Conservation (phyloP, 2,797 vertebrate species). For the Peromyscus attwateri region DNA sequence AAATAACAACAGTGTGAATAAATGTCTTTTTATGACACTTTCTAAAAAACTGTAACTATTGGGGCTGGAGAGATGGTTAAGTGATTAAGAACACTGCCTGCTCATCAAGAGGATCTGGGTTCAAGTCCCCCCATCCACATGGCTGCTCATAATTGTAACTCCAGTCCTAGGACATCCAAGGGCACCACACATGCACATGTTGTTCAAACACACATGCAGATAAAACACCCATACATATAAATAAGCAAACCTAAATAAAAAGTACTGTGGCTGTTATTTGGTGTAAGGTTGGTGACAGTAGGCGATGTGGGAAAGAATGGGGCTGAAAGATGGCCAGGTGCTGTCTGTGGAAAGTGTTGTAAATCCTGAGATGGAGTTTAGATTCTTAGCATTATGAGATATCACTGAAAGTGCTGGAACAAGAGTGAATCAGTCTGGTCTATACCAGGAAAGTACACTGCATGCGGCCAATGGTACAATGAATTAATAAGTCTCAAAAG, state of each 20-base stretch:
- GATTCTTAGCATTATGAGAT: not conserved
- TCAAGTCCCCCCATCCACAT: not conserved
- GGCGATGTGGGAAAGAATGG: not conserved
- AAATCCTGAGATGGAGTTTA: not conserved
- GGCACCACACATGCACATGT: not conserved
- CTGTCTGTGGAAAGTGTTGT: not conserved
- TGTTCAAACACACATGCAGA: not conserved
- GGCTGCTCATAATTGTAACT: not conserved
- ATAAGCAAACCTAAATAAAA: not conserved
- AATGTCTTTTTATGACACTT: not conserved
- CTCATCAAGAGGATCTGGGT: not conserved
- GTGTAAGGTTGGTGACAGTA: not conserved
- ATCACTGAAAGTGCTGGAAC: not conserved
- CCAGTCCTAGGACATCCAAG: not conserved
- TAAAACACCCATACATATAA: not conserved
- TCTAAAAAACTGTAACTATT: not conserved
- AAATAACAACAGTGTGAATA: not conserved
- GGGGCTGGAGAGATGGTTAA: not conserved
- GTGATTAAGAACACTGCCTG: not conserved
- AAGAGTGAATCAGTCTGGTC: not conserved
- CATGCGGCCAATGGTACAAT: not conserved
- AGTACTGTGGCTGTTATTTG: not conserved
- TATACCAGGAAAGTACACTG: not conserved
- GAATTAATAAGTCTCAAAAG: not conserved
- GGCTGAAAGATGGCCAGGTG: not conserved